Evolutionary conservation across 2,797 vertebrate species (phyloP), one percentile per base, ranked within the genome.

Genomic region (Mus spretus): DNA sequence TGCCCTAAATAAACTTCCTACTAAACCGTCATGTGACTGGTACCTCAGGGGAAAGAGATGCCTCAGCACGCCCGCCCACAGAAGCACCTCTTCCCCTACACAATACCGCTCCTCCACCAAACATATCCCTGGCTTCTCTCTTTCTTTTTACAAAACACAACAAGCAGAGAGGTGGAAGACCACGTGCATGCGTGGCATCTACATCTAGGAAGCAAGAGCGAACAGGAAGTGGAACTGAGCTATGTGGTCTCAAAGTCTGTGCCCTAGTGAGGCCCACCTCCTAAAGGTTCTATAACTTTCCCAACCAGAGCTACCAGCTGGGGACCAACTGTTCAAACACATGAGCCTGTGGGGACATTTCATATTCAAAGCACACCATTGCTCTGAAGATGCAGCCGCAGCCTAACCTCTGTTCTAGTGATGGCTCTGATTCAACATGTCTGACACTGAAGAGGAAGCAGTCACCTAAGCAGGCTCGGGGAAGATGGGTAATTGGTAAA

Each of bases 61-160:
- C 34, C 34, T 70, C 67, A 70, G 34, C 7, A 72, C 20, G 1
- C 34, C 17, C 0, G 3, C 34, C 17, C 0, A 3, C 15, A 72
- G 17, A 72, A 34, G 34, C 34, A 72, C 34, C 34, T 6, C 65
- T 19, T n/a, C 34, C 34, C 67, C 17, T 17, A 37, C 34, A n/a
- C 34, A 34, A 10, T 37, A n/a, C 34, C 2, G n/a, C 7, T 0
- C 19, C 67, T 72, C n/a, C 67, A 72, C 17, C 67, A 72, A 72
- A 72, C 67, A 72, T 19, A 72, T 72, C 67, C n/a, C 67, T 72
- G 67, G 67, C 67, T 72, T 72, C 67, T 72, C 67, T 70, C 34
- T 70, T 17, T 70, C 67, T n/a, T 70, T 70, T 70, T 19, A 70
- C 17, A 70, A n/a, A n/a, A 70, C 34, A 72, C 7, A 72, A 70